phyloP scores from a whole-genome alignment of 1,140 invertebrate species.

The Octopus sinensis region DNA sequence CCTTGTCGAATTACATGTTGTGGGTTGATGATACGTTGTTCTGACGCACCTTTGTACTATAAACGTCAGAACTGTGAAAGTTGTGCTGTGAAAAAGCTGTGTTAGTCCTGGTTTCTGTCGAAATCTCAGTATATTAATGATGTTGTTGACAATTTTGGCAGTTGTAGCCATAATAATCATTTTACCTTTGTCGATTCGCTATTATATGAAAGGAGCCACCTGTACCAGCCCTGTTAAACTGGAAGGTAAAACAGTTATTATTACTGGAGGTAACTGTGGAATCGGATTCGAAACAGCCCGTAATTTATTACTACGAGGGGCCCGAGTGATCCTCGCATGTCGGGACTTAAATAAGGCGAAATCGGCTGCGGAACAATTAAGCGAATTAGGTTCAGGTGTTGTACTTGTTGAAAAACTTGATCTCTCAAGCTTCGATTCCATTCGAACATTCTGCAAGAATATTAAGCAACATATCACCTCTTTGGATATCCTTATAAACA shows the following conservation, averaged over 20 bases:
- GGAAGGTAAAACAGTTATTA: slow-evolving; percentile 75
- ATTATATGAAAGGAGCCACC: background rate
- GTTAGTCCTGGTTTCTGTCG: too few species aligned
- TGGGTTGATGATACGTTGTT: too few species aligned
- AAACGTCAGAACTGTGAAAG: too few species aligned
- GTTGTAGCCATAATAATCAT: too few species aligned
- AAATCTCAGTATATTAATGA: too few species aligned
- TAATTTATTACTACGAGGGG: slow-evolving; percentile 54
- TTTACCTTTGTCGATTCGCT: too few species aligned
- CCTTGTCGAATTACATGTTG: too few species aligned
- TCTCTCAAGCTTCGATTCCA: slow-evolving; percentile 70
- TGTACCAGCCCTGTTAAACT: slow-evolving; percentile 13
- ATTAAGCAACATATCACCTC: slow-evolving; percentile 60
- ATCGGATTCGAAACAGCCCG: slow-evolving; percentile 31
- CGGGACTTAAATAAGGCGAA: slow-evolving; percentile 58
- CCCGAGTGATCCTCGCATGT: slow-evolving; percentile 72
- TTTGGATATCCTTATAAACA: slow-evolving; percentile 74
- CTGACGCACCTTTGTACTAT: too few species aligned
- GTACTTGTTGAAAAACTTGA: slow-evolving; percentile 73
- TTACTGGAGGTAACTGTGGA: slow-evolving; percentile 52
- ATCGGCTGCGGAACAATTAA: slow-evolving; percentile 65
- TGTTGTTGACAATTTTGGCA: slow-evolving; percentile 7
- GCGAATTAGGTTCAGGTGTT: slow-evolving; percentile 71
- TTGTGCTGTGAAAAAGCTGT: too few species aligned
- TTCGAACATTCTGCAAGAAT: slow-evolving; percentile 68